A percentile compares a stretch with the other conserved stretches of the same genome.
These are phyloP conservation scores for Megamerina dolium DNA, from an alignment of 2,888 invertebrate genomes.

Conservation along the genomic window DNA sequence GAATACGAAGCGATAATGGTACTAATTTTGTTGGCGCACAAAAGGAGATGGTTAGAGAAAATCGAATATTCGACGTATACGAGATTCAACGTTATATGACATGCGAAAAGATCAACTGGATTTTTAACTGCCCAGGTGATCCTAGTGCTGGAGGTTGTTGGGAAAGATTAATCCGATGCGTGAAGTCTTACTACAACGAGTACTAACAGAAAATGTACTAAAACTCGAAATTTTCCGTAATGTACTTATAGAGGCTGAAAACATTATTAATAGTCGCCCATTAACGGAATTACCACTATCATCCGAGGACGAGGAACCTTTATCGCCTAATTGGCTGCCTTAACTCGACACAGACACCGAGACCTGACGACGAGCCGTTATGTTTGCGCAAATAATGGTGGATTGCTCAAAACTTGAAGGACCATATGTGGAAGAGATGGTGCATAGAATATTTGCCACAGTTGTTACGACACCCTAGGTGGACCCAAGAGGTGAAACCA, in stretches of 20 bases:
- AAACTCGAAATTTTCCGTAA: constrained; percentile 17
- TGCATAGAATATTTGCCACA: constrained; percentile 14
- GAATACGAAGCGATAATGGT: constrained; percentile 16
- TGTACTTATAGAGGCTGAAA: constrained; percentile 17
- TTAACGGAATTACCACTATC: constrained; percentile 17
- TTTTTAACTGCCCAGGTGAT: no score
- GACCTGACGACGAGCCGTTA: constrained; percentile 1
- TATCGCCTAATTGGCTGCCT: constrained; percentile 18
- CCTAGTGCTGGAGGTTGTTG: constrained; percentile 26
- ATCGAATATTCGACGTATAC: constrained; percentile 11
- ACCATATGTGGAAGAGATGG: no score
- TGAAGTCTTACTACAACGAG: no score
- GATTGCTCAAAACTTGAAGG: no score
- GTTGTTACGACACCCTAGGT: constrained; percentile 13
- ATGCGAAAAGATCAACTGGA: constrained; percentile 12
- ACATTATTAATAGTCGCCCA: no score
- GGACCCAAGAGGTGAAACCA: no score
- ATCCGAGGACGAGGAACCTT: constrained; percentile 13
- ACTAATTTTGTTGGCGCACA: constrained; percentile 15
- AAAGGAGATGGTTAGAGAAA: constrained; percentile 5
- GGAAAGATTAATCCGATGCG: constrained; percentile 17
- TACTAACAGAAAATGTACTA: no score
- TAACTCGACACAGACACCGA: constrained; percentile 13
- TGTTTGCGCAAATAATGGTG: no score
- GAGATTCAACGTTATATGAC: constrained; percentile 15